Evolutionary conservation across 2,797 vertebrate species (phyloP).

Genomic region (Semotilus atromaculatus): DNA sequence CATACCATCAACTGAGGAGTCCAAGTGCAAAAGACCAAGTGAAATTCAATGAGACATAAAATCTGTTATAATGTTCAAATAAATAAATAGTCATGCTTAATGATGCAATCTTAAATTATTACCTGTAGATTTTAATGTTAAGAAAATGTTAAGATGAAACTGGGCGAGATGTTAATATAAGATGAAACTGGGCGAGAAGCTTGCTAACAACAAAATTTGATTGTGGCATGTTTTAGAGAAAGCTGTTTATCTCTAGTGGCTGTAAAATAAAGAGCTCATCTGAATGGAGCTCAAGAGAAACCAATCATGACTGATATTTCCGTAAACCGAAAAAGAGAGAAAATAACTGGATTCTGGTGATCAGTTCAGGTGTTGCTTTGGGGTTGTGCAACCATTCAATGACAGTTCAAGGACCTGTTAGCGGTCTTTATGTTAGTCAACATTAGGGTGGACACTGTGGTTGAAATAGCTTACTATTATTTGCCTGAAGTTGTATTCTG

Average conservation of each 20-base stretch:
- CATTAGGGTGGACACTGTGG: not conserved
- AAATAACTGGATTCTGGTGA: not conserved
- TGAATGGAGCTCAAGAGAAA: not conserved
- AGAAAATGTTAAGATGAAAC: not conserved
- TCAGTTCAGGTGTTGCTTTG: not conserved
- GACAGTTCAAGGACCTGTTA: not conserved
- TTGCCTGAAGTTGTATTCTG: not conserved
- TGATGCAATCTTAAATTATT: conserved; percentile 3
- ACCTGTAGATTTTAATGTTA: not conserved
- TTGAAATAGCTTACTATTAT: not conserved
- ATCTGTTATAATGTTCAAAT: not conserved
- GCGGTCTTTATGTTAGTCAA: not conserved
- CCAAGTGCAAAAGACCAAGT: not conserved
- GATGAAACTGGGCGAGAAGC: not conserved
- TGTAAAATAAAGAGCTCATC: not conserved
- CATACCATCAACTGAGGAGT: not conserved
- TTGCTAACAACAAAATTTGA: not conserved
- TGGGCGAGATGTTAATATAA: not conserved
- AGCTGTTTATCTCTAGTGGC: not conserved
- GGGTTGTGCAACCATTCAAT: not conserved
- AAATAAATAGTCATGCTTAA: not conserved
- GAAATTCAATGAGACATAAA: not conserved
- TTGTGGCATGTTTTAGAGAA: conserved; percentile 16
- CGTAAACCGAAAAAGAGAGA: not conserved
- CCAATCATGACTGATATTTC: no score